Conservation (phyloP, 2,888 invertebrate genomes). For the Eledona agricola region DNA sequence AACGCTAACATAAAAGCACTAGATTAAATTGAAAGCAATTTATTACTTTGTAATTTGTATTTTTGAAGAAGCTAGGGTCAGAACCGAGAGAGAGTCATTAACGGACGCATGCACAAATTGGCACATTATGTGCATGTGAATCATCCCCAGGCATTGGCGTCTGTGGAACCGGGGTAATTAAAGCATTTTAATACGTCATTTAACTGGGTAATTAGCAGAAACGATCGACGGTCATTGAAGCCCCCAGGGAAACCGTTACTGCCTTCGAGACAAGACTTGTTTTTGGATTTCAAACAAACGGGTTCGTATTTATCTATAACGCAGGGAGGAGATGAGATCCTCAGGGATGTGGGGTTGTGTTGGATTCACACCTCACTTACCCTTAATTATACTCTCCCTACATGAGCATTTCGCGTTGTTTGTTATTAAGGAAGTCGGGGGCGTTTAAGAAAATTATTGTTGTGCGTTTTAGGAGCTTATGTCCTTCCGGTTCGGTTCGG, state of each 20-base stretch:
- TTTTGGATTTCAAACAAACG: slow-evolving; percentile 44
- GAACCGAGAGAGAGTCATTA: slow-evolving; percentile 19
- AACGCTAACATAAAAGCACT: too few species aligned
- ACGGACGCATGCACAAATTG: slow-evolving; percentile 20
- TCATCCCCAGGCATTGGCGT: slow-evolving; percentile 38
- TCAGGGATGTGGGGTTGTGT: slow-evolving; percentile 54
- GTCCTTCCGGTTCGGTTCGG: slow-evolving; percentile 31
- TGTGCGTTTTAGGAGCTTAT: slow-evolving; percentile 21
- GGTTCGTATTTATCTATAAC: slow-evolving; percentile 52
- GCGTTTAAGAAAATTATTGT: slow-evolving; percentile 22
- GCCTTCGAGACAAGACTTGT: slow-evolving; percentile 31
- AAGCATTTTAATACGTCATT: slow-evolving; percentile 41
- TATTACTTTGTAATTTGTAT: too few species aligned
- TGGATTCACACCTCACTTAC: slow-evolving; percentile 61
- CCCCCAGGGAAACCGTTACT: slow-evolving; percentile 6
- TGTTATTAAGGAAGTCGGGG: slow-evolving; percentile 29
- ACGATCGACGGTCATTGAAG: slow-evolving; percentile 30
- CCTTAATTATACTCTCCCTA: slow-evolving; percentile 57
- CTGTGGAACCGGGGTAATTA: slow-evolving; percentile 36
- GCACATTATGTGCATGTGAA: slow-evolving; percentile 32
- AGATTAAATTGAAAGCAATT: neutral
- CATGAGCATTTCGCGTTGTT: slow-evolving; percentile 14
- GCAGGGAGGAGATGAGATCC: slow-evolving; percentile 57
- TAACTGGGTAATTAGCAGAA: slow-evolving; percentile 38
- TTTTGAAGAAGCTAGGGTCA: neutral